A percentile compares a stretch with the other conserved stretches of the same genome.
Conservation (phyloP, 2,113 vertebrate genomes). For the Chelonoidis abingdonii region DNA sequence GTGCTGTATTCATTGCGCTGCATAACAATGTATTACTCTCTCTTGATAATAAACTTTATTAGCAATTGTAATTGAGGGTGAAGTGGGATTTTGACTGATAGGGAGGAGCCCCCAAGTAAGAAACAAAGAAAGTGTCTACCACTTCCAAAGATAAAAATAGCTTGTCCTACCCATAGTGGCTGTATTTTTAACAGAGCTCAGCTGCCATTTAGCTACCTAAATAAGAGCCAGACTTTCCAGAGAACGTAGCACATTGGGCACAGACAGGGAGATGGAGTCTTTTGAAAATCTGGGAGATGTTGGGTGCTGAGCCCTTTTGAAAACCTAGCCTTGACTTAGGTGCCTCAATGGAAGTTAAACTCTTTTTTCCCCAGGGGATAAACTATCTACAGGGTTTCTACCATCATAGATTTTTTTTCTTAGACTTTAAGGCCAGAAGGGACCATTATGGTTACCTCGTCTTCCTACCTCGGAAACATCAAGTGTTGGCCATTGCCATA, state of each 20-base stretch:
- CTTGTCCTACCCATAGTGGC: neutral
- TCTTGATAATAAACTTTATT: neutral
- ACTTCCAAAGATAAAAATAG: neutral
- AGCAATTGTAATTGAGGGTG: slow-evolving; percentile 31
- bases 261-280: neutral
- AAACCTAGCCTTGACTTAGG: neutral
- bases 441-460: no score
- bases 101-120: neutral
- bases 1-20: neutral
- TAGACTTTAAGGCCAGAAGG: neutral
- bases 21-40: neutral
- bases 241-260: neutral
- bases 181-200: neutral
- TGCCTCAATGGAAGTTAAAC: no score
- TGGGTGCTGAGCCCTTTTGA: neutral
- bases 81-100: neutral
- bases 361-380: neutral
- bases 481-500: neutral
- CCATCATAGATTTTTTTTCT: neutral
- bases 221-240: neutral
- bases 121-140: neutral
- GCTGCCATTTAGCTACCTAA: neutral
- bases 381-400: neutral
- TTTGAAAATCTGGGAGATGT: neutral
- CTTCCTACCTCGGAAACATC: neutral